These are phyloP conservation scores for Tenualosa thibaudeaui DNA, from an alignment of 2,797 vertebrate species.

Conservation along the genomic window DNA sequence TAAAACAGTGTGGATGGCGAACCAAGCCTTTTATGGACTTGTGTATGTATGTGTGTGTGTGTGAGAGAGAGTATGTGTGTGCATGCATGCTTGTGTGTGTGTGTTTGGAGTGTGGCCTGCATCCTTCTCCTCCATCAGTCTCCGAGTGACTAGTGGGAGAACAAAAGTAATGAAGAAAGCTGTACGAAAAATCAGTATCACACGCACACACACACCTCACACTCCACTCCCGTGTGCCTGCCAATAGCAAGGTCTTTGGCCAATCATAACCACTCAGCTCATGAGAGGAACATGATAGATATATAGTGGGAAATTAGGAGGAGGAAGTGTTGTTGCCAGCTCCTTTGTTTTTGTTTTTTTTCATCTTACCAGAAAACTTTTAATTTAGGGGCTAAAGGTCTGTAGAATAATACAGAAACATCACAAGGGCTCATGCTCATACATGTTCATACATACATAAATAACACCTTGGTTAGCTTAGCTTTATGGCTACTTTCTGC, in stretches of 20 bases:
- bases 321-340: no score
- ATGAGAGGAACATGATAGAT: not conserved
- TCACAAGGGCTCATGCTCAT: no score
- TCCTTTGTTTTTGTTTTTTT: not conserved
- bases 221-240: not conserved
- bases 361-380: no score
- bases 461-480: not conserved
- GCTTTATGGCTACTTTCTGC: not conserved
- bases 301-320: not conserved
- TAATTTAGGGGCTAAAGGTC: no score
- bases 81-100: not conserved
- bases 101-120: not conserved
- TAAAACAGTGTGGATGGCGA: conserved; percentile 49
- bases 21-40: conserved; percentile 65
- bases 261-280: not conserved
- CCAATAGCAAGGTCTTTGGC: not conserved
- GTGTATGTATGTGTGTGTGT: not conserved
- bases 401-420: no score
- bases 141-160: not conserved
- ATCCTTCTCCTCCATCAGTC: not conserved
- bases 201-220: not conserved
- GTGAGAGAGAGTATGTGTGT: not conserved
- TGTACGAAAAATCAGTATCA: not conserved
- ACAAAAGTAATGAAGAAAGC: not conserved
- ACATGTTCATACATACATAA: no score